Conservation (phyloP, 2,888 invertebrate genomes). For the Orchestes rusci region DNA sequence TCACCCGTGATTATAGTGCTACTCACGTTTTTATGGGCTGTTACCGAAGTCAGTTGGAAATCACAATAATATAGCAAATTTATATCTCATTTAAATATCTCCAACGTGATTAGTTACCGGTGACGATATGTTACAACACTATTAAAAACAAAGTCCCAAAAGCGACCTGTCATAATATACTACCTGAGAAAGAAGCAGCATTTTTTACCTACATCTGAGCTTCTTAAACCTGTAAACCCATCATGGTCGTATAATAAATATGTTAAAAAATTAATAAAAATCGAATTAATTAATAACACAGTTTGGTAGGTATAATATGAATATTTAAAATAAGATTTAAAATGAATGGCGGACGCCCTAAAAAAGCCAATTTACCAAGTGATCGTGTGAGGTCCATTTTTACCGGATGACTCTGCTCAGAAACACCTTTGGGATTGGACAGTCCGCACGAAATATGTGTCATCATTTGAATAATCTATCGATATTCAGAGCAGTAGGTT, state of each 20-base stretch:
- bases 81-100: too few species aligned
- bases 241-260: constrained; percentile 24
- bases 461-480: too few species aligned
- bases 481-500: too few species aligned
- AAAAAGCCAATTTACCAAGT: constrained; percentile 24
- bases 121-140: background rate
- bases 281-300: constrained; percentile 25
- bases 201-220: constrained; percentile 22
- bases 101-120: too few species aligned
- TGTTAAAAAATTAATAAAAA: constrained; percentile 25
- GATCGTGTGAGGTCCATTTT: constrained; percentile 24
- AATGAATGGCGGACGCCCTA: constrained; percentile 19
- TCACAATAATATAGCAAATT: too few species aligned
- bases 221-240: constrained; percentile 22
- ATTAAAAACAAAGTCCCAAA: background rate
- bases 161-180: constrained; percentile 9
- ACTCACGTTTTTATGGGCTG: too few species aligned
- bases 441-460: constrained; percentile 9
- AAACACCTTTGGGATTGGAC: constrained; percentile 12
- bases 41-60: too few species aligned
- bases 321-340: constrained; percentile 24
- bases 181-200: constrained; percentile 15
- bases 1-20: too few species aligned
- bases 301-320: constrained; percentile 23
- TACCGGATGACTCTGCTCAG: constrained; percentile 19